phyloP scores from a whole-genome alignment of 1,140 invertebrate genomes.

The Tribolium castaneum region DNA sequence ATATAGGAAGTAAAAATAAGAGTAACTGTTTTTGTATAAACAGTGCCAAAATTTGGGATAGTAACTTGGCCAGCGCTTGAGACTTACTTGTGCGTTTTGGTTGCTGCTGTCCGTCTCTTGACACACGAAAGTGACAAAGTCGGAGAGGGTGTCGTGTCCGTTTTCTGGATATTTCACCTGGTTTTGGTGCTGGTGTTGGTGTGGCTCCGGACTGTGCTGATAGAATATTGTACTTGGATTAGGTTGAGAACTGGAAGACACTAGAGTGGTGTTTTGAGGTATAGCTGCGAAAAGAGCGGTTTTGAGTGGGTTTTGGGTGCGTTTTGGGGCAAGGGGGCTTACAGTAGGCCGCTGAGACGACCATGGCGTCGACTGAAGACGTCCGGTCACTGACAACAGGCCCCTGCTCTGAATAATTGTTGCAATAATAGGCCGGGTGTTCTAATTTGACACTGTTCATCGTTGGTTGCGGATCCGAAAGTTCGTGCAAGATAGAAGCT shows the following conservation, averaged over 20 bases:
- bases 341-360: slow-evolving; percentile 73
- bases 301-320: too few species aligned
- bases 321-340: slow-evolving; percentile 56
- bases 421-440: slow-evolving; percentile 90
- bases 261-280: slow-evolving; percentile 63
- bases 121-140: slow-evolving; percentile 97
- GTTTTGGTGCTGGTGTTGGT: slow-evolving; percentile 60
- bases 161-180: slow-evolving; percentile 84
- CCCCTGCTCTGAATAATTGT: slow-evolving; percentile 85
- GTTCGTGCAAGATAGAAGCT: slow-evolving; percentile 95
- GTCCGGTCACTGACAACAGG: slow-evolving; percentile 66
- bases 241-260: slow-evolving; percentile 63
- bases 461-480: slow-evolving; percentile 80
- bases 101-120: slow-evolving; percentile 90
- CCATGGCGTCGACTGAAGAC: slow-evolving; percentile 66
- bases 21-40: too few species aligned
- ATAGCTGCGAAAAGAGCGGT: slow-evolving; percentile 54
- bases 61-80: too few species aligned
- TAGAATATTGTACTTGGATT: slow-evolving; percentile 67
- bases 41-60: too few species aligned
- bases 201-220: slow-evolving; percentile 65
- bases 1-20: too few species aligned
- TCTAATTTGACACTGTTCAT: slow-evolving; percentile 91
- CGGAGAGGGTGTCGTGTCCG: slow-evolving; percentile 89
- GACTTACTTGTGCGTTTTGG: slow-evolving; percentile 79